These are phyloP conservation scores for Pemphredon lugubris DNA, from an alignment of 2,888 invertebrate species.

Conservation along the genomic window DNA sequence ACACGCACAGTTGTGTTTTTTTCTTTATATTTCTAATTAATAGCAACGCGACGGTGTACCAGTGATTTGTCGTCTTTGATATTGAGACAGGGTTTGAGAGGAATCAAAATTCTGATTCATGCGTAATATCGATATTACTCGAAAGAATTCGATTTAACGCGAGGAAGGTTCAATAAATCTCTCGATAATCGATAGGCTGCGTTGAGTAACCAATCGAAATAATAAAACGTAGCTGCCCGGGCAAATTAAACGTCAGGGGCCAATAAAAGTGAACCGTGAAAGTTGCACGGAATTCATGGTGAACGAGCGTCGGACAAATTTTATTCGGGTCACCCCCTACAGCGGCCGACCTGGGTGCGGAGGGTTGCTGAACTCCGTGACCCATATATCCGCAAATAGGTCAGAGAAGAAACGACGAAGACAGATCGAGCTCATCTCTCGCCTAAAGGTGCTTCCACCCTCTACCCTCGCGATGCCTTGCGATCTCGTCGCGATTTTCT, in stretches of 20 bases:
- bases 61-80: too few relatives aligned
- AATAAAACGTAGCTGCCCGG: too few relatives aligned
- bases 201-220: too few relatives aligned
- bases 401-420: constrained; percentile 69
- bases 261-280: constrained; percentile 1
- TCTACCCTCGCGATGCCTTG: background rate
- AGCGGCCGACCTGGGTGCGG: constrained; percentile 50
- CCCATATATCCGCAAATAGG: constrained; percentile 74
- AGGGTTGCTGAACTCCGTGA: constrained; percentile 75
- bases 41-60: too few relatives aligned
- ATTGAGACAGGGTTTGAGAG: too few relatives aligned
- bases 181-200: too few relatives aligned
- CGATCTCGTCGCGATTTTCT: background rate
- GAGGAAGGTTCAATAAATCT: too few relatives aligned
- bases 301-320: constrained; percentile 34
- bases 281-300: constrained; percentile 28
- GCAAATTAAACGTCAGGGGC: background rate
- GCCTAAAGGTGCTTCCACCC: constrained; percentile 14
- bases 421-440: constrained; percentile 56
- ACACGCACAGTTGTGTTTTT: too few relatives aligned
- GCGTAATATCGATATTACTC: too few relatives aligned
- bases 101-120: too few relatives aligned
- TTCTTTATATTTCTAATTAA: too few relatives aligned
- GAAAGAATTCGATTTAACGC: too few relatives aligned
- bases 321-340: constrained; percentile 61